Evolutionary conservation across 2,888 invertebrate species (phyloP), one percentile per base, ranked within the genome.

Genomic region (Dysmachus trigonus): DNA sequence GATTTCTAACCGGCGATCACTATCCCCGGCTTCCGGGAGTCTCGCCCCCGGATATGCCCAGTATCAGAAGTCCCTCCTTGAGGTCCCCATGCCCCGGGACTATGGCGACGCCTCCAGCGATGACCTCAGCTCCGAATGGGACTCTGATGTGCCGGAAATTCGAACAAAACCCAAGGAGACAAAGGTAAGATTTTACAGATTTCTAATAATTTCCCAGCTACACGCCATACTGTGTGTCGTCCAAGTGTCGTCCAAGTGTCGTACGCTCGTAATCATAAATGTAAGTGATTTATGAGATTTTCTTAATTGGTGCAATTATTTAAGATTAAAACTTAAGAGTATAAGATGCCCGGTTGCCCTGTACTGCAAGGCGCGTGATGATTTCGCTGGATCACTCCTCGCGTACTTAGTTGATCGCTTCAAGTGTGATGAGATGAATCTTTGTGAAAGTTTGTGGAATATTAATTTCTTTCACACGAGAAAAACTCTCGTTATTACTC

Each of bases 101-200:
- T 98, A 96, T 91, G 97, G 96, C 15, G 97, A 97, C 90, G 96
- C 97, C n/a, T 96, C 96, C 88, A 97, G 96, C 90, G 97, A 98
- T 91, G 97, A 97, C 92, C 94, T 97, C 87, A 97, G 97, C 91
- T 97, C 97, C 15, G 97, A 97, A 90, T 97, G 97, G 97, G 97
- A 97, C 90, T 97, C 96, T 1, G 97, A 97, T 92, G 95, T 95
- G 7, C 94, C 95, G 18, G 95, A 95, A 33, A 83, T 81, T 35
- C 71, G 79, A 13, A 86, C 81, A 31, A 73, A 85, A 10, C 18
- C 62, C 7, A 87, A 87, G 76, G 86, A 87, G 33, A 76, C 27
- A 82, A 87, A 87, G 87, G 87, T 87, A 38, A 41, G n/a, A 77
- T 38, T 77, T 38, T 77, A 1, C 18, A 38, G 8, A 41, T 38